Conservation (phyloP, 2,888 invertebrate species). For the Noctua janthina region DNA sequence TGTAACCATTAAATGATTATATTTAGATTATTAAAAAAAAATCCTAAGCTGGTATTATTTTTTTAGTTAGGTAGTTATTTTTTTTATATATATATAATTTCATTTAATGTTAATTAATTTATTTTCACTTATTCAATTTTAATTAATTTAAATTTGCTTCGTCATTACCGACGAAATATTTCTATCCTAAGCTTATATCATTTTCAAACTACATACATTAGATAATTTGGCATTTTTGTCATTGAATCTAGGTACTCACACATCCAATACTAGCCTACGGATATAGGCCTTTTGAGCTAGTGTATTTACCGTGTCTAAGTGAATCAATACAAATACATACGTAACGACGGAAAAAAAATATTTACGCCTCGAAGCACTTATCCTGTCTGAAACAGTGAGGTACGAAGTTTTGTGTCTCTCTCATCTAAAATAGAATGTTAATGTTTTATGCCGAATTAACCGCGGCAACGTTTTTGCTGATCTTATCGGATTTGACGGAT, state of each 20-base stretch:
- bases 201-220: neutral
- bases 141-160: too few relatives aligned
- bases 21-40: too few relatives aligned
- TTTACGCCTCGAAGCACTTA: conserved; percentile 1
- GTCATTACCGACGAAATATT: neutral
- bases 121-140: too few relatives aligned
- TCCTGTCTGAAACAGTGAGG: neutral
- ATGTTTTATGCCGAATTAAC: conserved; percentile 27
- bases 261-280: neutral
- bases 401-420: neutral
- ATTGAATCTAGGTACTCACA: neutral
- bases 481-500: conserved; percentile 44
- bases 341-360: neutral
- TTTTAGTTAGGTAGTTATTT: neutral
- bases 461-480: conserved; percentile 12
- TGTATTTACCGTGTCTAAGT: neutral
- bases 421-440: conserved; percentile 45
- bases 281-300: neutral
- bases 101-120: too few relatives aligned
- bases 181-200: neutral
- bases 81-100: too few relatives aligned
- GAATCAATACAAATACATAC: neutral
- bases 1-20: too few relatives aligned
- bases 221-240: neutral
- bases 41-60: neutral